These are phyloP conservation scores for Acromyrmex echinatior DNA, from an alignment of 1,140 invertebrate genomes.

Conservation along the genomic window DNA sequence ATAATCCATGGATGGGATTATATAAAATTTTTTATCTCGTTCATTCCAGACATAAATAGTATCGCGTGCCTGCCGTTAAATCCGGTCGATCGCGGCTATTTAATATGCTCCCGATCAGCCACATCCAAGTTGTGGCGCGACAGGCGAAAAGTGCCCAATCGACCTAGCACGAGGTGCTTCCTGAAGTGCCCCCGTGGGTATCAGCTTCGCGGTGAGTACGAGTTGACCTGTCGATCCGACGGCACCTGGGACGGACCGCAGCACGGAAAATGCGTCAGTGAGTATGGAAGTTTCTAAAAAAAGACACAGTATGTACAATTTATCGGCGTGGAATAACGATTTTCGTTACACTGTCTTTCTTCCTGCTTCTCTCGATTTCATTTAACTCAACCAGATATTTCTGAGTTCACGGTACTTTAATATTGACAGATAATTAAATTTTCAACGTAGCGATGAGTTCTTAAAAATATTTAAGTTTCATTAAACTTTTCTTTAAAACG, in stretches of 20 bases:
- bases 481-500: constrained; percentile 8
- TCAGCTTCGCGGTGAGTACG: constrained; percentile 84
- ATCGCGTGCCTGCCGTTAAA: constrained; percentile 82
- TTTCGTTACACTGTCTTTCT: not conserved
- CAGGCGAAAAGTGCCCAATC: constrained; percentile 77
- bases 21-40: not conserved
- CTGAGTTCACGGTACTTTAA: not conserved
- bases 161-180: constrained; percentile 85
- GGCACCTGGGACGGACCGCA: constrained; percentile 85
- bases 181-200: constrained; percentile 85
- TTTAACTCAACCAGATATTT: not conserved
- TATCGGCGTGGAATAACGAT: not conserved
- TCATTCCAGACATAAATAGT: constrained; percentile 75
- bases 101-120: constrained; percentile 81
- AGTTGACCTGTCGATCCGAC: constrained; percentile 82
- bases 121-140: constrained; percentile 77
- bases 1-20: not conserved
- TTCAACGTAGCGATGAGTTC: not conserved
- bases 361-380: not conserved
- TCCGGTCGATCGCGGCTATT: constrained; percentile 82
- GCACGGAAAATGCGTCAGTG: constrained; percentile 85
- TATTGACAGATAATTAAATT: constrained; percentile 2
- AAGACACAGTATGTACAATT: not conserved
- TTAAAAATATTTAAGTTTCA: constrained; percentile 23
- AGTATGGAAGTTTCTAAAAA: constrained; percentile 69